Percentiles rank a stretch among this genome's conserved stretches.
These are phyloP conservation scores for Sander vitreus DNA, from an alignment of 2,113 vertebrate genomes.

Conservation along the genomic window DNA sequence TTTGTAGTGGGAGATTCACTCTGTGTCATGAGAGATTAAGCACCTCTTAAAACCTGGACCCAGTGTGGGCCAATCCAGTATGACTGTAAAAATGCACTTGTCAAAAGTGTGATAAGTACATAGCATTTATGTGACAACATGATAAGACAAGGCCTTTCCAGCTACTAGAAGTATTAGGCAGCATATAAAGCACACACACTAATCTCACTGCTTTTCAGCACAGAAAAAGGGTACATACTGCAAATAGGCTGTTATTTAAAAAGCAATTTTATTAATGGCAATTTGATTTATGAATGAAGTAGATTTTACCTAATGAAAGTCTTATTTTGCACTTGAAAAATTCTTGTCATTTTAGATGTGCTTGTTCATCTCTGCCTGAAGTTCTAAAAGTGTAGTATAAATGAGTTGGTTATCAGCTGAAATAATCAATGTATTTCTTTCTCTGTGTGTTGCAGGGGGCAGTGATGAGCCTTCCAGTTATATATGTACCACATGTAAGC, in stretches of 20 bases:
- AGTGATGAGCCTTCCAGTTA: slow-evolving; percentile 98
- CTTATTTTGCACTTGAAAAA: neutral
- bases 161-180: slow-evolving; percentile 7
- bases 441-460: slow-evolving; percentile 86
- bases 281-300: slow-evolving; percentile 1
- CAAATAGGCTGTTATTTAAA: slow-evolving; percentile 11
- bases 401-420: neutral
- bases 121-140: slow-evolving; percentile 65
- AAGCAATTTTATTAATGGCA: neutral
- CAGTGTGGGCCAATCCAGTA: slow-evolving; percentile 46
- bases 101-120: slow-evolving; percentile 65
- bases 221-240: slow-evolving; percentile 3
- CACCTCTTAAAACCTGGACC: slow-evolving; percentile 55
- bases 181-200: slow-evolving; percentile 16
- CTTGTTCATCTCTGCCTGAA: neutral
- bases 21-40: slow-evolving; percentile 63
- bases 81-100: slow-evolving; percentile 67
- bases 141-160: slow-evolving; percentile 49
- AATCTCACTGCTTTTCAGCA: slow-evolving; percentile 2
- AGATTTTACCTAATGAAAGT: slow-evolving; percentile 1
- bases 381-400: neutral
- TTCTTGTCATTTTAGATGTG: neutral
- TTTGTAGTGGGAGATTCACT: slow-evolving; percentile 46
- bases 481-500: slow-evolving; percentile 99
- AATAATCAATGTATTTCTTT: slow-evolving; percentile 27